Evolutionary conservation across 2,888 invertebrate genomes (phyloP).

Genomic region (Acleris literana): DNA sequence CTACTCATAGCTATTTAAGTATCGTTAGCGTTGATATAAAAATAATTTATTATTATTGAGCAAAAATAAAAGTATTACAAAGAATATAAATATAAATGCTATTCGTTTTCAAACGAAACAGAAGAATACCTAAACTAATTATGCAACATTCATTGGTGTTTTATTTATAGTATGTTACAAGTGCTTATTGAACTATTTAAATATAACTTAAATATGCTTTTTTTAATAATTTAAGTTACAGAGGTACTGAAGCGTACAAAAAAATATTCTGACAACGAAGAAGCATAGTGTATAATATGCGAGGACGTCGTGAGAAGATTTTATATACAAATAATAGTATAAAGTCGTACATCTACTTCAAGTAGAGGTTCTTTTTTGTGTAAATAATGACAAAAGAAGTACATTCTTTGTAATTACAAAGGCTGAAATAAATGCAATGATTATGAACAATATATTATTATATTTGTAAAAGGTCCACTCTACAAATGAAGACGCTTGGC

Average conservation of each 20-base stretch:
- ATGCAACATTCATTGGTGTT: conserved; percentile 74
- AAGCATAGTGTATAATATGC: conserved; percentile 24
- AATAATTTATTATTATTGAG: conserved; percentile 59
- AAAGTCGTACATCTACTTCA: conserved; percentile 5
- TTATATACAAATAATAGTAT: conserved; percentile 5
- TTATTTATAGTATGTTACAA: conserved; percentile 44
- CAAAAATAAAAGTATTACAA: conserved; percentile 55
- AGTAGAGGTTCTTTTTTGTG: neutral
- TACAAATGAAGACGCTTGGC: too few relatives aligned
- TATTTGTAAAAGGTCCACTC: neutral
- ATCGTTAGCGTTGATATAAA: conserved; percentile 48
- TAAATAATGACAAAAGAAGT: neutral
- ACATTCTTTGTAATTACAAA: neutral
- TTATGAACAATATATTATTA: neutral
- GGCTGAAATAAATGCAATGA: conserved; percentile 3
- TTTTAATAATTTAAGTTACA: conserved; percentile 10
- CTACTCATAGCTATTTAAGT: conserved; percentile 52
- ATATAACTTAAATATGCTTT: conserved; percentile 25
- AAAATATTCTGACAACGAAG: conserved; percentile 33
- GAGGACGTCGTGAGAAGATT: conserved; percentile 28
- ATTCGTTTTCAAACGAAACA: conserved; percentile 41
- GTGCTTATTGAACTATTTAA: conserved; percentile 21
- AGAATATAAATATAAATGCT: conserved; percentile 67
- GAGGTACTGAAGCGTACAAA: conserved; percentile 33
- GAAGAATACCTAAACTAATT: conserved; percentile 49